Evolutionary conservation across 2,113 vertebrate species (phyloP).

Genomic region (Willisornis vidua): DNA sequence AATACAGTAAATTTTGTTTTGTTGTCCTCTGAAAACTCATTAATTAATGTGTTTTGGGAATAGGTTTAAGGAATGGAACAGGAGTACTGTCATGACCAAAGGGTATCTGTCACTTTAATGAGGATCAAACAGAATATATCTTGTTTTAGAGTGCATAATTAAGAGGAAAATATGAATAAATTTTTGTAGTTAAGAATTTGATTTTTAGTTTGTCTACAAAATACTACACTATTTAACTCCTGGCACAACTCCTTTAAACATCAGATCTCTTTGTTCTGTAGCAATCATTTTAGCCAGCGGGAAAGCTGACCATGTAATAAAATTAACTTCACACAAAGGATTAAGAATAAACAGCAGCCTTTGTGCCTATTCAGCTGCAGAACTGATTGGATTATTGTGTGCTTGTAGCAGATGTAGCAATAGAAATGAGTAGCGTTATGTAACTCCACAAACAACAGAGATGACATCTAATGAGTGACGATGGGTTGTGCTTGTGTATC

Average conservation of each 20-base stretch:
- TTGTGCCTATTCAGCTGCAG: neutral
- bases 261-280: neutral
- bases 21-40: neutral
- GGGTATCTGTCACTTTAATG: neutral
- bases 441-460: neutral
- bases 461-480: neutral
- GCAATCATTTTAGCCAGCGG: neutral
- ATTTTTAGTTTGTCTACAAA: neutral
- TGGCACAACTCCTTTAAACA: neutral
- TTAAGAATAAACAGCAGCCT: neutral
- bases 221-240: neutral
- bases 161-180: neutral
- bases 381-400: neutral
- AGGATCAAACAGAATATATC: neutral
- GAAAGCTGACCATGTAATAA: neutral
- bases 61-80: neutral
- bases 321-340: conserved; percentile 18
- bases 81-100: neutral
- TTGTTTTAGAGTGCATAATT: neutral
- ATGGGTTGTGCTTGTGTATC: neutral
- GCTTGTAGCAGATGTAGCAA: conserved; percentile 2
- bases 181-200: neutral
- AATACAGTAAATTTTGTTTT: neutral
- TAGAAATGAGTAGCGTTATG: neutral
- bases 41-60: neutral